A percentile compares a stretch with the other conserved stretches of the same genome.
These are phyloP conservation scores for Drosophila arawakana DNA, from an alignment of 1,140 invertebrate genomes.

Conservation along the genomic window DNA sequence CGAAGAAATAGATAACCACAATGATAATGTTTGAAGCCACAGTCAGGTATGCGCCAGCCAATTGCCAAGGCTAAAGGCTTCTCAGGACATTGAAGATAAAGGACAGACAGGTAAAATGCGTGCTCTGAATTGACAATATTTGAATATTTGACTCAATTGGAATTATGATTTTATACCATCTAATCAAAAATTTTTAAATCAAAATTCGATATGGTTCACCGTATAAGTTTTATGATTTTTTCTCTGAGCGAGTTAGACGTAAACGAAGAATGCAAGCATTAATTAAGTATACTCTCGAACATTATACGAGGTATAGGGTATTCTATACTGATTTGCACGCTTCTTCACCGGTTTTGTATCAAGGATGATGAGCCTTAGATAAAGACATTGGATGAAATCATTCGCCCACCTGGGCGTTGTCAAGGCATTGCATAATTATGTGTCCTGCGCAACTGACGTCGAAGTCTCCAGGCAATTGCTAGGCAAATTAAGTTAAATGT, in stretches of 20 bases:
- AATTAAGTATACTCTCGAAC: neutral
- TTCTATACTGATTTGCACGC: neutral
- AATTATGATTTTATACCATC: constrained; percentile 41
- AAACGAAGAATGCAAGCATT: neutral
- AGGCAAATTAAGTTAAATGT: constrained; percentile 39
- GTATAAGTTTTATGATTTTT: neutral
- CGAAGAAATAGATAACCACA: constrained; percentile 52
- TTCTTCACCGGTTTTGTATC: constrained; percentile 2
- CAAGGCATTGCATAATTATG: constrained; percentile 65
- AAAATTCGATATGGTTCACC: neutral
- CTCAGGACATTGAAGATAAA: constrained; percentile 30
- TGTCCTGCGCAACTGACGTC: constrained; percentile 27
- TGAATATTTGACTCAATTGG: constrained; percentile 36
- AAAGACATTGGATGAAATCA: constrained; percentile 30
- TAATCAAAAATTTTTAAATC: neutral
- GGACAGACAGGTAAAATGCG: constrained; percentile 48
- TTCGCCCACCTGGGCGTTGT: neutral
- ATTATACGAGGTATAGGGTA: neutral
- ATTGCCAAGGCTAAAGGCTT: constrained; percentile 40
- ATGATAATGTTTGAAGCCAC: constrained; percentile 58
- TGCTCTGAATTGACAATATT: constrained; percentile 64
- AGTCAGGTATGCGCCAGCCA: constrained; percentile 52
- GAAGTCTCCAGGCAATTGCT: constrained; percentile 60
- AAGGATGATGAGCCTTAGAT: constrained; percentile 46
- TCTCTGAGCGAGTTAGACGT: neutral